Evolutionary conservation across 2,113 vertebrate genomes (phyloP), one percentile per base, ranked within the genome.

Genomic region (Periophthalmodon schlosseri): DNA sequence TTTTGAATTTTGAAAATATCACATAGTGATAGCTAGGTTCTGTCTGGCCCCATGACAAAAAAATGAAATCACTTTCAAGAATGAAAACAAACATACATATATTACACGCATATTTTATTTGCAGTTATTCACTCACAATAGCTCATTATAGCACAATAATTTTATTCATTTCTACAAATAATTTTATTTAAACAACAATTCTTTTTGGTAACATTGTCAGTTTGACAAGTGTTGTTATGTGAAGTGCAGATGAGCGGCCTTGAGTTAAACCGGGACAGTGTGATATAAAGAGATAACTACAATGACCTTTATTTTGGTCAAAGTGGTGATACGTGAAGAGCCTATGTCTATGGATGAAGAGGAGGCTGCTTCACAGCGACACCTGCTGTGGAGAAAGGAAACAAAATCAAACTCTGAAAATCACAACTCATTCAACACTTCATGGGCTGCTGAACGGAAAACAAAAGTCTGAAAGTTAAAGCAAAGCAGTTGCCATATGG

Each of bases 311-410:
- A 47, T 14, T 47, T 47, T 47, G 3, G 46, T 47, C 12, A 47
- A 47, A 47, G 12, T 5, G 46, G 8, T 3, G 34, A 36, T 36
- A 36, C 34, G 34, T 36, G 6, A 36, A 36, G 34, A 2, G 57
- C 18, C 49, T 52, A 28, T 28, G 28, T 28, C 28, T 2, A 28
- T 28, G 28, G 2, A 2, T 23, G 47, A 23, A 8, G 3, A 34
- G 46, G 2, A 12, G 36, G 1, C 64, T 70, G 60, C n/a, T 65
- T 63, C 66, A 56, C 39, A 77, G 78, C 79, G 88, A 85, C 87
- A 11, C 82, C 91, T 92, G 86, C 79, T 85, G 90, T 72, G 44
- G 2, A 52, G 58, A 21, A 0, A 44, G 70, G 68, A 39, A 77
- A 75, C 50, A 15, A 23, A 33, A 39, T 12, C 15, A 46, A 16